phyloP scores from a whole-genome alignment of 2,888 invertebrate genomes.

The Hesperia comma region DNA sequence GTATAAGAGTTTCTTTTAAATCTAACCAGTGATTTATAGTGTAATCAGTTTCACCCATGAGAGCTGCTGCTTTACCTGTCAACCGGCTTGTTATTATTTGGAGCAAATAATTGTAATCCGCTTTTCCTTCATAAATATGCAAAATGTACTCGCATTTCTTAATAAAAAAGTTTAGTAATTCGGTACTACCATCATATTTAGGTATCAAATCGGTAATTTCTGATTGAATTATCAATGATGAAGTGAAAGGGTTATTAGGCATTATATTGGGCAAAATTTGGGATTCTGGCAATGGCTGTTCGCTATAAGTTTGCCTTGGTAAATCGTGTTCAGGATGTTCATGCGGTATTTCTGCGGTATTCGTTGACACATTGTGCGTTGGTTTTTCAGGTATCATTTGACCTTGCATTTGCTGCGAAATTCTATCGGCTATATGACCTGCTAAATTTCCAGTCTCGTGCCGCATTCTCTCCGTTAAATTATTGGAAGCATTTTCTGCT shows the following conservation, averaged over 20 bases:
- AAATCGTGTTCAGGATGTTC: not conserved
- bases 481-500: not conserved
- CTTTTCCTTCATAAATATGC: no score
- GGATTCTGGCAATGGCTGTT: no score
- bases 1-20: no score
- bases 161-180: no score
- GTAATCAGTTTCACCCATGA: no score
- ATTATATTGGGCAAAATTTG: not conserved
- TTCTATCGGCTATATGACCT: not conserved
- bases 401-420: not conserved
- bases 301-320: not conserved
- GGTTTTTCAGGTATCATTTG: not conserved
- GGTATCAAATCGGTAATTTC: no score
- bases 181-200: no score
- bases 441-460: not conserved
- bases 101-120: no score
- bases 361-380: not conserved
- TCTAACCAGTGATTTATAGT: no score
- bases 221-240: not conserved
- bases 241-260: not conserved
- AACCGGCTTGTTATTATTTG: no score
- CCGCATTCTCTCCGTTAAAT: not conserved
- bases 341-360: not conserved
- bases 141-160: no score
- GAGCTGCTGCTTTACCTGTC: no score